Percentiles rank a stretch among this genome's conserved stretches.
phyloP scores from a whole-genome alignment of 2,113 vertebrate genomes.

The Rhodinocichla rosea region DNA sequence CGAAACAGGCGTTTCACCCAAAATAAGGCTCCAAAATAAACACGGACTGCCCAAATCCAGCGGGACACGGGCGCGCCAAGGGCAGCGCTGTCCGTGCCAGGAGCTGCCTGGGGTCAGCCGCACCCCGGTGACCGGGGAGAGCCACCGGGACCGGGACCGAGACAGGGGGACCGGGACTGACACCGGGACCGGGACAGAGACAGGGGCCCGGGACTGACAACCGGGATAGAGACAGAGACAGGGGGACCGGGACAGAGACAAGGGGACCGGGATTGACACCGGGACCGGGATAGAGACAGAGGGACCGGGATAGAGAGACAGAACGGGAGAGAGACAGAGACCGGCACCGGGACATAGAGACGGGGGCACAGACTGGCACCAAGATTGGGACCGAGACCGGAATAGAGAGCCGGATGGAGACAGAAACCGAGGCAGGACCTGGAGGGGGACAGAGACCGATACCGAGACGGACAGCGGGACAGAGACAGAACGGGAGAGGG shows the following conservation, averaged over 20 bases:
- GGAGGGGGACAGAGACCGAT: neutral
- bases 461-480: rapidly evolving
- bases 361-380: neutral
- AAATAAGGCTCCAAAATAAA: neutral
- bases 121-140: neutral
- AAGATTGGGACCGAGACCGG: no score
- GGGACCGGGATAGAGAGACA: neutral
- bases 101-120: neutral
- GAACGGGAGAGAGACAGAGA: no score
- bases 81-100: no score
- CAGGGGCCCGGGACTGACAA: neutral
- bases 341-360: neutral
- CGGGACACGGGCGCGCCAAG: neutral
- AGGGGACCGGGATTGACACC: neutral
- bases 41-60: neutral
- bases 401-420: neutral
- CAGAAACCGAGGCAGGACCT: neutral
- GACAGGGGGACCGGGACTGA: neutral
- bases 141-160: neutral
- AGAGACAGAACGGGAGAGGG: neutral
- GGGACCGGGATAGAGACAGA: no score
- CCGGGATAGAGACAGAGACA: neutral
- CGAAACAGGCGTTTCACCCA: no score
- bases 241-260: neutral
- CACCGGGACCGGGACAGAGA: neutral